phyloP scores from a whole-genome alignment of 2,888 invertebrate species.

The Halocaridina rubra region DNA sequence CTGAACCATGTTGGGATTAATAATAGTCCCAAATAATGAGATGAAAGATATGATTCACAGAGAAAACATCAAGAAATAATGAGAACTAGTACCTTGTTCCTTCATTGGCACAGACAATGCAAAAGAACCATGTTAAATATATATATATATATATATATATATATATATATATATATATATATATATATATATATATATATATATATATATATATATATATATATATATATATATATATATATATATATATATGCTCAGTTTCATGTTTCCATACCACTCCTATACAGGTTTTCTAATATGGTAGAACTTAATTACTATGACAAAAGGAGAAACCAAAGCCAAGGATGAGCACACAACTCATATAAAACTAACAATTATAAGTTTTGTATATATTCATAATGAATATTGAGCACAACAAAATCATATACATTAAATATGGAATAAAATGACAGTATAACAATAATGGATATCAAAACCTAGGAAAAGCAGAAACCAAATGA shows the following conservation, averaged over 20 bases:
- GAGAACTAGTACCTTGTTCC: too few species aligned
- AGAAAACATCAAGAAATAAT: too few species aligned
- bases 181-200: constrained; percentile 19
- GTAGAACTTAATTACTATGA: background rate
- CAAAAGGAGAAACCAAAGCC: background rate
- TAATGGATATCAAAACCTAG: too few species aligned
- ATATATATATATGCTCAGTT: background rate
- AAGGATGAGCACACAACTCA: background rate
- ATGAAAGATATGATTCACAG: too few species aligned
- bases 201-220: constrained; percentile 13
- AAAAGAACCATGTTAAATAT: background rate
- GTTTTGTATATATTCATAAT: too few species aligned
- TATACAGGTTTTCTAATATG: background rate
- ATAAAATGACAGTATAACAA: too few species aligned
- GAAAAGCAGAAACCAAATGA: too few species aligned
- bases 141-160: background rate
- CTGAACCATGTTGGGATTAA: too few species aligned
- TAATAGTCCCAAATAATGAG: too few species aligned
- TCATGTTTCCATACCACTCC: background rate
- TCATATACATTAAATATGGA: too few species aligned
- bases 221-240: background rate
- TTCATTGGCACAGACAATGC: background rate
- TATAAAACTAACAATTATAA: background rate
- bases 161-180: background rate
- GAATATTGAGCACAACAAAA: too few species aligned